Conservation (phyloP, 2,888 invertebrate genomes). For the Leptopterna dolabrata region DNA sequence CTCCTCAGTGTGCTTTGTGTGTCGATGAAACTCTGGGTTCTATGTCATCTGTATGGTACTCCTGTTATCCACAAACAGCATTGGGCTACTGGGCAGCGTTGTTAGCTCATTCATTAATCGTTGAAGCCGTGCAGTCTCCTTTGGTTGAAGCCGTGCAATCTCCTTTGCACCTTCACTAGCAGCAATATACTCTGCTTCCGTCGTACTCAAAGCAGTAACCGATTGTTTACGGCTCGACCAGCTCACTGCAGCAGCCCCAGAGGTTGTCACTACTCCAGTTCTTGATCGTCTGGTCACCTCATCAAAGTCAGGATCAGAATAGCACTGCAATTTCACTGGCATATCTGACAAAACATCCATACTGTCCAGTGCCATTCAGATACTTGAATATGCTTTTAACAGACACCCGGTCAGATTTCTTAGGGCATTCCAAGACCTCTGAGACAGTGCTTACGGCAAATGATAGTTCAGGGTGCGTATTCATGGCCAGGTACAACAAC, state of each 20-base stretch:
- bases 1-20: not conserved
- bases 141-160: not conserved
- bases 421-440: constrained; percentile 35
- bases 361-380: not conserved
- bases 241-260: not conserved
- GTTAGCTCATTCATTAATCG: not conserved
- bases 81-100: not conserved
- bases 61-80: not conserved
- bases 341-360: not conserved
- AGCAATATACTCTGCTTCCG: too few relatives aligned
- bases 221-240: constrained; percentile 24
- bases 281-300: too few relatives aligned
- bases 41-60: not conserved
- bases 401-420: too few relatives aligned
- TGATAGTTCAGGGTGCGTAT: constrained; percentile 22
- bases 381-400: constrained; percentile 37
- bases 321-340: not conserved
- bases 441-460: constrained; percentile 37
- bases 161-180: too few relatives aligned
- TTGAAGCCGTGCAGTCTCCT: not conserved
- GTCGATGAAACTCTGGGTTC: not conserved
- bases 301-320: constrained; percentile 24
- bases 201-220: too few relatives aligned
- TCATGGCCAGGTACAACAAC: constrained; percentile 26
- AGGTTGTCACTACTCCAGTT: not conserved